phyloP scores from a whole-genome alignment of 1,140 invertebrate species.

The Drosophila kurseongensis region DNA sequence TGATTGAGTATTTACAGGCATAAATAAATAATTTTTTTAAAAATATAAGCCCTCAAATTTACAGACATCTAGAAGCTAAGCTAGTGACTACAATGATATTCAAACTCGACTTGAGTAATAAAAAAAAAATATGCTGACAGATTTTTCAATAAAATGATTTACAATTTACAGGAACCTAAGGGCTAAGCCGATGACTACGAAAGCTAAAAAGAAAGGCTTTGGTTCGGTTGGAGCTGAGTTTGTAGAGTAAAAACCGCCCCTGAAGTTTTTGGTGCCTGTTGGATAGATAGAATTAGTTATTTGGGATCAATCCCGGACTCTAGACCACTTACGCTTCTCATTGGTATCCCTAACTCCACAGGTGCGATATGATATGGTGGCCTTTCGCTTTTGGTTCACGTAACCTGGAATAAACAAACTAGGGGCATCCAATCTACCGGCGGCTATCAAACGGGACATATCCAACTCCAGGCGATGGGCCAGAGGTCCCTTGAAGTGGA shows the following conservation, averaged over 20 bases:
- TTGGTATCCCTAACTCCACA: slow-evolving; percentile 90
- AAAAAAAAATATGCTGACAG: too few relatives aligned
- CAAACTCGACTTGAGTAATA: slow-evolving; percentile 12
- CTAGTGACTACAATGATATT: slow-evolving; percentile 26
- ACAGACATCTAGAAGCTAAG: slow-evolving; percentile 15
- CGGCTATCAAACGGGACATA: slow-evolving; percentile 90
- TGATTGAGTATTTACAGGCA: slow-evolving; percentile 18
- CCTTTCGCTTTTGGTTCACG: slow-evolving; percentile 89
- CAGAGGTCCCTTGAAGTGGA: slow-evolving; percentile 94
- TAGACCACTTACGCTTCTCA: slow-evolving; percentile 86
- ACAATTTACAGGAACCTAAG: slow-evolving; percentile 34
- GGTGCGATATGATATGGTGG: slow-evolving; percentile 89
- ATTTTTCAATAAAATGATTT: not conserved
- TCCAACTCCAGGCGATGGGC: slow-evolving; percentile 90
- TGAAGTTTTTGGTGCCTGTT: slow-evolving; percentile 67
- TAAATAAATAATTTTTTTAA: not conserved
- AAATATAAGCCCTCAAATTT: not conserved
- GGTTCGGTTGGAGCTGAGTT: slow-evolving; percentile 52
- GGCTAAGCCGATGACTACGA: slow-evolving; percentile 58
- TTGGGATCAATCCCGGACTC: not conserved
- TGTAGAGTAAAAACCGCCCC: slow-evolving; percentile 53
- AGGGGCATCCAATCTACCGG: slow-evolving; percentile 89
- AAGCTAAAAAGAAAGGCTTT: slow-evolving; percentile 57
- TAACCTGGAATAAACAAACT: slow-evolving; percentile 92
- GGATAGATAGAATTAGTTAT: not conserved